A percentile compares a stretch with the other conserved stretches of the same genome.
phyloP scores from a whole-genome alignment of 2,888 invertebrate genomes.

The Heteromyza rotundicornis region DNA sequence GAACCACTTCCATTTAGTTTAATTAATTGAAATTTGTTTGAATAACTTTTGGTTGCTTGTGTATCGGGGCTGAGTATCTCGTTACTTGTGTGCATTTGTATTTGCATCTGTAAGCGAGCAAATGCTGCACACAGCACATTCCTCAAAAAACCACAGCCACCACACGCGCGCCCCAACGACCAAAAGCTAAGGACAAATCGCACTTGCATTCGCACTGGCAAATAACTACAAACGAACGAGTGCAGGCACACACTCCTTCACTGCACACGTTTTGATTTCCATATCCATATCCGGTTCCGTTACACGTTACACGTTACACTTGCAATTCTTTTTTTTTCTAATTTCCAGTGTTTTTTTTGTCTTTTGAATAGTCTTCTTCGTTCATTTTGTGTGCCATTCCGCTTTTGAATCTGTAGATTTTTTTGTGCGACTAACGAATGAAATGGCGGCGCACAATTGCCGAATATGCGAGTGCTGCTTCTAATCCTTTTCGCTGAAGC shows the following conservation, averaged over 20 bases:
- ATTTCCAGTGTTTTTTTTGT: not conserved
- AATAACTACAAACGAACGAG: too few relatives aligned
- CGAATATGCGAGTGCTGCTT: too few relatives aligned
- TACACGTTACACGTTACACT: not conserved
- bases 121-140: slow-evolving; percentile 21
- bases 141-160: slow-evolving; percentile 26
- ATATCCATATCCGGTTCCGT: slow-evolving; percentile 10
- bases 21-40: slow-evolving; percentile 41
- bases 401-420: too few relatives aligned
- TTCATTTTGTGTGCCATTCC: not conserved
- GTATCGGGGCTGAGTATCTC: not conserved
- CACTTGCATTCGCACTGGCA: too few relatives aligned
- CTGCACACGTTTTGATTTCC: slow-evolving; percentile 15
- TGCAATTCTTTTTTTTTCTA: not conserved
- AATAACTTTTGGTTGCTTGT: slow-evolving; percentile 32
- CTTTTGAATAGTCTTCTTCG: too few relatives aligned
- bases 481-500: too few relatives aligned
- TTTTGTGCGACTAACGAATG: too few relatives aligned
- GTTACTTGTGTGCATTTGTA: not conserved
- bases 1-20: slow-evolving; percentile 36
- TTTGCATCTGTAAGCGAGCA: slow-evolving; percentile 3
- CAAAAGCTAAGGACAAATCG: slow-evolving; percentile 26
- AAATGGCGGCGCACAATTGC: too few relatives aligned
- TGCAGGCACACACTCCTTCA: not conserved
- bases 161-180: slow-evolving; percentile 9